Evolutionary conservation across 2,797 vertebrate genomes (phyloP).

Genomic region (Alectoris magna): DNA sequence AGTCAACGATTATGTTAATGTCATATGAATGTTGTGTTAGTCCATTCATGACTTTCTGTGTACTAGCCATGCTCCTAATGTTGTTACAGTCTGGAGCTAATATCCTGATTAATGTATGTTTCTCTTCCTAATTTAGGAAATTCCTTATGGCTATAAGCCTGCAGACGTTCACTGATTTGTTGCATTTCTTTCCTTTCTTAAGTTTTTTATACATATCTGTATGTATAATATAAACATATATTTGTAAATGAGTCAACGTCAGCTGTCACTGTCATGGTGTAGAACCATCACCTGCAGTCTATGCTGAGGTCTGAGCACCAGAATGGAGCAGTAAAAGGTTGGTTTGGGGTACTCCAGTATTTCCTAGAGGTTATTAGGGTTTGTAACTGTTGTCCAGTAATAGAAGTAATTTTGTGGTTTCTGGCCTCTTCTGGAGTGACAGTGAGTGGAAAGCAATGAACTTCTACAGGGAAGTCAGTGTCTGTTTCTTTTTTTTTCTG

Average conservation of each 20-base stretch:
- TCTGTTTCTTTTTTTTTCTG: background rate
- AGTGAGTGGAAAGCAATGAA: background rate
- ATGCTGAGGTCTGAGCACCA: background rate
- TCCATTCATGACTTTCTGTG: slow-evolving; percentile 1
- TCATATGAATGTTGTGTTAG: background rate
- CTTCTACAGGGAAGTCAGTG: background rate
- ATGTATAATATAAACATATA: background rate
- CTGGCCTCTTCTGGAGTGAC: background rate
- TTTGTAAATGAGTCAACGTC: slow-evolving; percentile 8
- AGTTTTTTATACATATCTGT: background rate
- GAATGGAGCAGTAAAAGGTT: background rate
- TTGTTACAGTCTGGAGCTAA: slow-evolving; percentile 40
- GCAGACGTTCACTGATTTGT: slow-evolving; percentile 23
- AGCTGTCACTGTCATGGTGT: background rate
- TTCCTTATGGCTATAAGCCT: slow-evolving; percentile 41
- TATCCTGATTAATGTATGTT: slow-evolving; percentile 55
- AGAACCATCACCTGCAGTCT: background rate
- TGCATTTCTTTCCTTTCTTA: background rate
- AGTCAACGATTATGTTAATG: background rate
- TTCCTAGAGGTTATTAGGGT: background rate
- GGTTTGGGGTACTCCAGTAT: background rate
- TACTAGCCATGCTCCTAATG: background rate
- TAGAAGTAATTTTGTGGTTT: background rate
- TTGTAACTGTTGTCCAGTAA: background rate
- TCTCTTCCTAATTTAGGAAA: slow-evolving; percentile 55